Evolutionary conservation across 2,888 invertebrate genomes (phyloP).

Genomic region (Ashinkailepas kermadecensis): DNA sequence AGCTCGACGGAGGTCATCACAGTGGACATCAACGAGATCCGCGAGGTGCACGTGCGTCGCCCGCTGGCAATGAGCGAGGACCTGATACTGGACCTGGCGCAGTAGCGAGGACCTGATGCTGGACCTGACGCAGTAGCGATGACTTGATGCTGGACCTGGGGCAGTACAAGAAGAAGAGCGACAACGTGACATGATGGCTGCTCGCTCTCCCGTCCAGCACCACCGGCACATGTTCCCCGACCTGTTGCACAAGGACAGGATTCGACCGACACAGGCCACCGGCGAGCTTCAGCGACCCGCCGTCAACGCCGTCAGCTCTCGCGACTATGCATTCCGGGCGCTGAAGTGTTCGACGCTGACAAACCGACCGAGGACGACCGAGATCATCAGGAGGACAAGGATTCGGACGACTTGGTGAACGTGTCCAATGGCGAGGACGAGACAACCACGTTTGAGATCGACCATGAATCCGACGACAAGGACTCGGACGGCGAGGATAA

Average conservation of each 20-base stretch:
- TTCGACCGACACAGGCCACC: constrained; percentile 75
- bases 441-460: no score
- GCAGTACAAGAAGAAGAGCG: constrained; percentile 79
- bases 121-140: no score
- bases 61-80: constrained; percentile 90
- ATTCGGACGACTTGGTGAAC: constrained; percentile 33
- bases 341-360: constrained; percentile 58
- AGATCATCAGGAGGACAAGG: constrained; percentile 40
- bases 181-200: constrained; percentile 97
- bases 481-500: constrained; percentile 34
- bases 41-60: constrained; percentile 88
- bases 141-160: no score
- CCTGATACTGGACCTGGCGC: constrained; percentile 68
- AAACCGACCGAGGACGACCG: constrained; percentile 17
- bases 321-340: constrained; percentile 76
- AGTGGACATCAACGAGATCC: constrained; percentile 50
- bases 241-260: constrained; percentile 77
- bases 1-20: constrained; percentile 97
- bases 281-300: constrained; percentile 61
- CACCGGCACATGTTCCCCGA: constrained; percentile 69
- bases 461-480: background rate
- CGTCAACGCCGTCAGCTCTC: constrained; percentile 74
- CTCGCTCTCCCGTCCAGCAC: constrained; percentile 71
- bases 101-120: constrained; percentile 42
- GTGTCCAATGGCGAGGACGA: background rate